Evolutionary conservation across 2,797 vertebrate species (phyloP), one percentile per base, ranked within the genome.

Genomic region (Allochrocebus solatus): DNA sequence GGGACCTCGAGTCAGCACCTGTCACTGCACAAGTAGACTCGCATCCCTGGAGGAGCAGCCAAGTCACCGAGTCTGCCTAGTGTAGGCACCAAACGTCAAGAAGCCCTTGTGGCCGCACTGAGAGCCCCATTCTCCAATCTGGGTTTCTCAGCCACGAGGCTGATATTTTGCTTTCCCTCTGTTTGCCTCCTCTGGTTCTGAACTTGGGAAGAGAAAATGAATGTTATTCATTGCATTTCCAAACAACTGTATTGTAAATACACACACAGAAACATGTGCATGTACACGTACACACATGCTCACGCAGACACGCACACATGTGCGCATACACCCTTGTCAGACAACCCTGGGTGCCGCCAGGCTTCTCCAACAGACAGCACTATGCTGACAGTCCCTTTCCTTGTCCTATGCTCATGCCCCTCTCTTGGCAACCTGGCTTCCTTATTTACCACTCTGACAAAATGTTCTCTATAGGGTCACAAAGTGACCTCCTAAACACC

Each of bases 141-240:
- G 41, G 30, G 57, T 19, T 67, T 36, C 50, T 43, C 17, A 79
- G 72, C 50, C 84, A 79, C 6, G 36, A 39, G 57, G 59, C 1
- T 79, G 30, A 33, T 12, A 39, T 12, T 85, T 61, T 89, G 41
- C 30, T 36, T 24, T 55, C 79, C 39, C 10, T 70, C 22, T 85
- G 28, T 79, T 33, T 59, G 36, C 36, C 64, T 67, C 81, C 70
- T 88, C 55, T 57, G 53, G 24, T 80, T 95, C 43, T 75, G 61
- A 67, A 67, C n/a, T 89, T 89, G n/a, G 33, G 30, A 80, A 80
- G 64, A 89, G 21, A 93, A 89, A 84, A 96, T 75, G 30, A 16
- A 74, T 89, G 17, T 26, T 33, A 89, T 55, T 96, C 55, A 55
- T 2, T 41, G 22, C n/a, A 53, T 74, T 24, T 19, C 74, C 14